A percentile compares a stretch with the other conserved stretches of the same genome.
phyloP scores from a whole-genome alignment of 2,797 vertebrate genomes.

The Perodicticus potto region DNA sequence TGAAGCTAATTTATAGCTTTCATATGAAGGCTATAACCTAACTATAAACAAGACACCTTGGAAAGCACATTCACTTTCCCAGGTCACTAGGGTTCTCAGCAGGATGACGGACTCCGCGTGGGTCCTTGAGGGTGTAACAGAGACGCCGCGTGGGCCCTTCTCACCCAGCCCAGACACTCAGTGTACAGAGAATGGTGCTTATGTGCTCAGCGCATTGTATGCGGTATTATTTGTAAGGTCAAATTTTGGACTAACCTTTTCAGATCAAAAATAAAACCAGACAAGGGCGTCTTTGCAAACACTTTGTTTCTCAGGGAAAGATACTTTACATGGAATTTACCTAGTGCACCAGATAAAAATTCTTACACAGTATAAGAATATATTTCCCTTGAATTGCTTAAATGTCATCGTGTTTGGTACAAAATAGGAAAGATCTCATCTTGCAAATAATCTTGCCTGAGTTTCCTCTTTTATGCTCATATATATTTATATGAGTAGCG shows the following conservation, averaged over 20 bases:
- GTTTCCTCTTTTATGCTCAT: constrained; percentile 29
- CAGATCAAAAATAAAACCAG: constrained; percentile 22
- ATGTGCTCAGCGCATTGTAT: background rate
- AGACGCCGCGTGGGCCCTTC: constrained; percentile 33
- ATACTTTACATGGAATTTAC: constrained; percentile 72
- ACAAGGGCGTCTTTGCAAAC: background rate
- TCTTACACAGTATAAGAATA: constrained; percentile 62
- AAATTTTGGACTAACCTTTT: constrained; percentile 68
- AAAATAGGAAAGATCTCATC: constrained; percentile 69
- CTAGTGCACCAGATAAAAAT: constrained; percentile 42
- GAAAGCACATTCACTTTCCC: constrained; percentile 45
- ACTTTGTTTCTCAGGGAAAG: constrained; percentile 62
- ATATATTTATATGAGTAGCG: background rate
- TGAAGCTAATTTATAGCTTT: too few species aligned
- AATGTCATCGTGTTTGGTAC: constrained; percentile 71
- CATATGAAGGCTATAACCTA: too few species aligned
- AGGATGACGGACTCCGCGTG: constrained; percentile 64
- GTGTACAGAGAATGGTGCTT: too few species aligned
- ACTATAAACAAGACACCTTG: constrained; percentile 21
- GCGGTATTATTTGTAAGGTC: constrained; percentile 57
- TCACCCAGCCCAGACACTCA: too few species aligned
- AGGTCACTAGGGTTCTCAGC: constrained; percentile 64
- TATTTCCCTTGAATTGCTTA: constrained; percentile 73
- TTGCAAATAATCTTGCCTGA: constrained; percentile 62
- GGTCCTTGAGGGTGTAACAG: background rate